Evolutionary conservation across 2,797 vertebrate genomes (phyloP).

Genomic region (Cynopterus sphinx): DNA sequence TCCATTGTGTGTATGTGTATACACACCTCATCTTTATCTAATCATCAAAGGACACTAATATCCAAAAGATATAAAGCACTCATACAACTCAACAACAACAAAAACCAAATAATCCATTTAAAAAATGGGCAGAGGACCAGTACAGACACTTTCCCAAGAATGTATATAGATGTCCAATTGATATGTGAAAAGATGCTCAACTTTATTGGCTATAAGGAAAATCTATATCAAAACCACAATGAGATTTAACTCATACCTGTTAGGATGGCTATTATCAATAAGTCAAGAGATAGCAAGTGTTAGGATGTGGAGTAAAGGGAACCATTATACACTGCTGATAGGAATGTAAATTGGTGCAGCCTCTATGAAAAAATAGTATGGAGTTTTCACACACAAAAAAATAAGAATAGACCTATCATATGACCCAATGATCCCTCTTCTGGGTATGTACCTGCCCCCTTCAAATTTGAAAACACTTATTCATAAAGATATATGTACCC

Average conservation of each 20-base stretch:
- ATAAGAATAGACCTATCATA: background rate
- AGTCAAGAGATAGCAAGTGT: background rate
- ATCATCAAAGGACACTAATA: background rate
- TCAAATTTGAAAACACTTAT: background rate
- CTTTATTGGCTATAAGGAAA: background rate
- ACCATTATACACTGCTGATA: no score
- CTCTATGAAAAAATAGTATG: no score
- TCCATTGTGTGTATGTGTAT: background rate
- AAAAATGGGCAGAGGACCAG: background rate
- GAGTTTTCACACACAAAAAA: background rate
- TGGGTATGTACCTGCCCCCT: background rate
- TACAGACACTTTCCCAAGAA: background rate
- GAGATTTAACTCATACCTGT: background rate
- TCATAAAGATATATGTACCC: background rate
- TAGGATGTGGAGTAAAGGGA: background rate
- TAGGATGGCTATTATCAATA: background rate
- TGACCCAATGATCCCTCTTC: background rate
- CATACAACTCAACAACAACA: background rate
- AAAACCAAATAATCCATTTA: background rate
- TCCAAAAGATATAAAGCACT: background rate
- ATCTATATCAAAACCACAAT: background rate
- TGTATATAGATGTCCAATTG: background rate
- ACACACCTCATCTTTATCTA: background rate
- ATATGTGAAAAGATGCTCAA: background rate
- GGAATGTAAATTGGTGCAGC: background rate